These are phyloP conservation scores for Protosalanx chinensis DNA, from an alignment of 2,797 vertebrate species.

Conservation along the genomic window DNA sequence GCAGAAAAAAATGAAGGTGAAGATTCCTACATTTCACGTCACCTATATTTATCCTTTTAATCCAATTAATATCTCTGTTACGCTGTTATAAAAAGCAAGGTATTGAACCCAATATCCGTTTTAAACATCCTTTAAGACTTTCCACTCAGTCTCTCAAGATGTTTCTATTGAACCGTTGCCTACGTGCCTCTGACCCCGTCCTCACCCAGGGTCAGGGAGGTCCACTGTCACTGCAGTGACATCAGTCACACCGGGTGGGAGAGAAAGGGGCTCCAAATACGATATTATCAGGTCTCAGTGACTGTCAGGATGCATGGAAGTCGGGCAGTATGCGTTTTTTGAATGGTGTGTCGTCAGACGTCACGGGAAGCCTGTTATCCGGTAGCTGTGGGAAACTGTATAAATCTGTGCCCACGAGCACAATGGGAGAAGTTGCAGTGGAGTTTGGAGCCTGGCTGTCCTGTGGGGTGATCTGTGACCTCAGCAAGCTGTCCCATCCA, in stretches of 20 bases:
- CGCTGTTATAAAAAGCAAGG: no score
- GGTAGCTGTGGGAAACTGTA: slow-evolving; percentile 71
- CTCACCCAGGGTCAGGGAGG: background rate
- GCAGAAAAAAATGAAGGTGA: no score
- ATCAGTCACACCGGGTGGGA: background rate
- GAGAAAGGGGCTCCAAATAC: background rate
- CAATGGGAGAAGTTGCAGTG: slow-evolving; percentile 65
- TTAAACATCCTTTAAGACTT: no score
- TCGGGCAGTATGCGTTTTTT: slow-evolving; percentile 25
- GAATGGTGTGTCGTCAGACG: slow-evolving; percentile 61
- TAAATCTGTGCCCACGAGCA: slow-evolving; percentile 63
- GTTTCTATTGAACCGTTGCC: slow-evolving; percentile 18
- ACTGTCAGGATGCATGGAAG: background rate
- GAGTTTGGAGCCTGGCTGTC: slow-evolving; percentile 58
- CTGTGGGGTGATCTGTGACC: slow-evolving; percentile 57
- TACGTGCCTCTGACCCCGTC: slow-evolving; percentile 55
- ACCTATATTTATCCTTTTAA: no score
- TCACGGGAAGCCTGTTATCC: slow-evolving; percentile 64
- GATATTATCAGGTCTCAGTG: background rate
- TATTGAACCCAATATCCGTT: no score
- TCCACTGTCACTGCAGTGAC: no score
- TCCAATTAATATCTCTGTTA: no score
- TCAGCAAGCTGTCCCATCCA: slow-evolving; percentile 39
- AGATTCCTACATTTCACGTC: no score
- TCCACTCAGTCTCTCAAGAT: no score